Conservation (phyloP, 1,140 invertebrate species). For the Coboldia fuscipes region DNA sequence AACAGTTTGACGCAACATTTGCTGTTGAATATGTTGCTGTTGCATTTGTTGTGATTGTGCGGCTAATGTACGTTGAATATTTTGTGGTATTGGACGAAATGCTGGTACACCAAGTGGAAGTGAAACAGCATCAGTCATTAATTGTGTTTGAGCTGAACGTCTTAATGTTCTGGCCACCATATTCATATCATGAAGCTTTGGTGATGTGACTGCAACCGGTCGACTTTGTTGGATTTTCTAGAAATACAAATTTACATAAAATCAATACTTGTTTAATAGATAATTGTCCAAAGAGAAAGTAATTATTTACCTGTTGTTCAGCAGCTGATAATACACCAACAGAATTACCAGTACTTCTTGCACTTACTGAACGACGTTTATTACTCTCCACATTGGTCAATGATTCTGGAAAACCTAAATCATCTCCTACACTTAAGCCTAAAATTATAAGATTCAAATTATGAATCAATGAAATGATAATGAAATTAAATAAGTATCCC, state of each 20-base stretch:
- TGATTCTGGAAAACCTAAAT: slow-evolving; percentile 57
- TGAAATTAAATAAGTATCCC: too few species aligned
- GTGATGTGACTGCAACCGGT: not conserved
- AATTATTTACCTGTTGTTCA: not conserved
- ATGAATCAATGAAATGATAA: too few species aligned
- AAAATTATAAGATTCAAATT: not conserved
- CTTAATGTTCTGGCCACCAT: slow-evolving; percentile 1
- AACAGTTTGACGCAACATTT: not conserved
- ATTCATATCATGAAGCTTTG: not conserved
- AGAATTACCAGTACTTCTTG: slow-evolving; percentile 23
- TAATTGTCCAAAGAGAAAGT: not conserved
- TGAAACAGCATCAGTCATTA: slow-evolving; percentile 26
- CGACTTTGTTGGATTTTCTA: not conserved
- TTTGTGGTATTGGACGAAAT: slow-evolving; percentile 50
- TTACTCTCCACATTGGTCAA: slow-evolving; percentile 46
- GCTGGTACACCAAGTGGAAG: slow-evolving; percentile 37
- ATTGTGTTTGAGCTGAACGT: slow-evolving; percentile 6
- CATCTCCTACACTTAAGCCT: slow-evolving; percentile 70
- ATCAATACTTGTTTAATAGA: not conserved
- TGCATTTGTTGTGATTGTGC: not conserved
- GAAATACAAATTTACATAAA: not conserved
- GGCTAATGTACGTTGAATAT: slow-evolving; percentile 9
- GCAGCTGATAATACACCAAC: slow-evolving; percentile 3
- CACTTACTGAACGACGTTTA: slow-evolving; percentile 37
- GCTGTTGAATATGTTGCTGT: not conserved